Base-by-base conservation (phyloP, 2,113 vertebrate genomes). In the Passer domesticus region DNA sequence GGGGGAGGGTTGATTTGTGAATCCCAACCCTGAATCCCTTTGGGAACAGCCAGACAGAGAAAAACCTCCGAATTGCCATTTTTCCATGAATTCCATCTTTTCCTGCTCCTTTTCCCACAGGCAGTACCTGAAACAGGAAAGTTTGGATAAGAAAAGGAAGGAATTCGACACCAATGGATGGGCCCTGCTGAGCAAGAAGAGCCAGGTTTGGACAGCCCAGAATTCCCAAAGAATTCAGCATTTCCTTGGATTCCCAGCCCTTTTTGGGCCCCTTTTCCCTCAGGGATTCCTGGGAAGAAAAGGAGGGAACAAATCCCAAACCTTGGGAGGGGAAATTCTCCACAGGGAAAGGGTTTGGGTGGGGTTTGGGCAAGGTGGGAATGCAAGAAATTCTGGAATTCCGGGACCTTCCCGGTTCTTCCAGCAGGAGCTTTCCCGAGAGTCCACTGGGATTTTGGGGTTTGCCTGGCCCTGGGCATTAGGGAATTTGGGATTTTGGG, bases 81-180 rank as follows among this genome's bases (percentile, higher is more conserved):
- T 49, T 66, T 10, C 41, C 47, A 9, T 11, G 6, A 15, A 33
- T 55, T 28, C 28, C 41, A 39, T 6, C 5, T 84, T 39, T 41
- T 27, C 69, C 28, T 1, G 0, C 41, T 47, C 15, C 15, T 47
- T 56, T 67, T 16, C 43, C 60, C 0, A 0, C 60, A 85, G 83
- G 60, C 83, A 85, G 30, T 85, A 85, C 52, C 44, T 85, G 52
- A 85, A 85, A 16, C 83, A 85, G 52, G 83, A 85, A 17, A 85
- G 83, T 67, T 67, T 85, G 83, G 83, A 85, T 31, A 85, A 85
- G 24, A 85, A 75, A 25, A 85, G 35, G 44, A 75, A 58, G 8
- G 83, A 85, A 31, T 85, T 85, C 0, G 83, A 85, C 43, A 43
- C 83, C 83, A 85, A 85, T 0, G 83, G 83, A 9, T 85, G 83